A percentile compares a stretch with the other conserved stretches of the same genome.
These are phyloP conservation scores for Rhea americana DNA, from an alignment of 2,113 vertebrate species.

Conservation along the genomic window DNA sequence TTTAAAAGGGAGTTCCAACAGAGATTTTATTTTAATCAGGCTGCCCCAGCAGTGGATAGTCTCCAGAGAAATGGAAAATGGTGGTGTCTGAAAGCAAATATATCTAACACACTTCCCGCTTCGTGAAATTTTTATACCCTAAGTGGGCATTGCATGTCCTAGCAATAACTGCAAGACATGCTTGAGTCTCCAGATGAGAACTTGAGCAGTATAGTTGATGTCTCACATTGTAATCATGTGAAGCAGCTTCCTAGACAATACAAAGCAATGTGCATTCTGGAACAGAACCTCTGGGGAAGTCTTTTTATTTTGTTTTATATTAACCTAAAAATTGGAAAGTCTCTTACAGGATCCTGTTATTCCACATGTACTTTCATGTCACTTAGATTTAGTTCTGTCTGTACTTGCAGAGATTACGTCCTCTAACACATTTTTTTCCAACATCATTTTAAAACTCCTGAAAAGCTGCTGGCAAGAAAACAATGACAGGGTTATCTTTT, in stretches of 20 bases:
- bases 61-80: not conserved
- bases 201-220: not conserved
- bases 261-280: fast-evolving
- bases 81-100: not conserved
- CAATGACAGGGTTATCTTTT: not conserved
- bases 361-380: not conserved
- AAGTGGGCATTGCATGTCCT: not conserved
- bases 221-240: not conserved
- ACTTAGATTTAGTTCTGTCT: not conserved
- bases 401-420: not conserved
- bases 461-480: not conserved
- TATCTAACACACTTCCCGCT: not conserved
- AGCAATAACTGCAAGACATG: not conserved
- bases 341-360: not conserved
- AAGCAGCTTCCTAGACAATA: not conserved
- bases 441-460: not conserved
- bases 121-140: not conserved
- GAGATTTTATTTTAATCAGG: not conserved
- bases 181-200: not conserved
- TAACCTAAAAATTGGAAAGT: not conserved
- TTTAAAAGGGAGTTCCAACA: not conserved
- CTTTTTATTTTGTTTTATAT: not conserved
- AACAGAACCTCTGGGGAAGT: not conserved
- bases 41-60: fast-evolving
- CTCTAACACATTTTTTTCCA: not conserved